Percentiles rank a stretch among this genome's conserved stretches.
Conservation (phyloP, 1,140 invertebrate species). For the Heliconius melpomene region DNA sequence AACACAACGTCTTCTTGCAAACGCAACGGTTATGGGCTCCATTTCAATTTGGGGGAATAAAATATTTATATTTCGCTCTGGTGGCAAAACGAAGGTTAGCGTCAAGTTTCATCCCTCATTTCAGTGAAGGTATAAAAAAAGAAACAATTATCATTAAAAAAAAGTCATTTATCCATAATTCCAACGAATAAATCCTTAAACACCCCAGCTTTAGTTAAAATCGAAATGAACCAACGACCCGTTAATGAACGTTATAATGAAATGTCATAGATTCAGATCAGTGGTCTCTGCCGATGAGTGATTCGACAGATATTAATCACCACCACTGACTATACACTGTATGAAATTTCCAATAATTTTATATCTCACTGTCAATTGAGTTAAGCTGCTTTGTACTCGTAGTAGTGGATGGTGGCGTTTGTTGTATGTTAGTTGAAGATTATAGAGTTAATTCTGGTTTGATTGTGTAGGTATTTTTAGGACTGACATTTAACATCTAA, state of each 20-base stretch:
- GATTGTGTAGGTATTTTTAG: neutral
- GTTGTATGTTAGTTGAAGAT: neutral
- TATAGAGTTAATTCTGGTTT: neutral
- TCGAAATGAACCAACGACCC: constrained; percentile 1
- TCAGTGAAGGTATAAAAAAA: too few relatives aligned
- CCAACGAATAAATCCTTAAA: neutral
- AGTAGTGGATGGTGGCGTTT: neutral
- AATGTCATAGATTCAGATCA: constrained; percentile 16
- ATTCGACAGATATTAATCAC: constrained; percentile 16
- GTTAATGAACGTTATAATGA: constrained; percentile 16
- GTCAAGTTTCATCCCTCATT: too few relatives aligned
- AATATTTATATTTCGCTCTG: too few relatives aligned
- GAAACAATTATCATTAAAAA: neutral
- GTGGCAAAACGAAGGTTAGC: too few relatives aligned
- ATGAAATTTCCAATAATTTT: constrained; percentile 18
- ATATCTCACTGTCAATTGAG: constrained; percentile 7
- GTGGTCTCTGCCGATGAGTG: constrained; percentile 13
- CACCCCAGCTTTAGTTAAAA: constrained; percentile 5
- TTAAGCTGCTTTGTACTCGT: neutral
- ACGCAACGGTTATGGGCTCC: too few relatives aligned
- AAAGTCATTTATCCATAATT: neutral
- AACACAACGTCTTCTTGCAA: too few relatives aligned
- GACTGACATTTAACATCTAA: too few relatives aligned
- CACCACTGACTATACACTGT: neutral
- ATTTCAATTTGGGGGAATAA: too few relatives aligned